These are phyloP conservation scores for Chauna torquata DNA, from an alignment of 2,113 vertebrate species.

Conservation along the genomic window DNA sequence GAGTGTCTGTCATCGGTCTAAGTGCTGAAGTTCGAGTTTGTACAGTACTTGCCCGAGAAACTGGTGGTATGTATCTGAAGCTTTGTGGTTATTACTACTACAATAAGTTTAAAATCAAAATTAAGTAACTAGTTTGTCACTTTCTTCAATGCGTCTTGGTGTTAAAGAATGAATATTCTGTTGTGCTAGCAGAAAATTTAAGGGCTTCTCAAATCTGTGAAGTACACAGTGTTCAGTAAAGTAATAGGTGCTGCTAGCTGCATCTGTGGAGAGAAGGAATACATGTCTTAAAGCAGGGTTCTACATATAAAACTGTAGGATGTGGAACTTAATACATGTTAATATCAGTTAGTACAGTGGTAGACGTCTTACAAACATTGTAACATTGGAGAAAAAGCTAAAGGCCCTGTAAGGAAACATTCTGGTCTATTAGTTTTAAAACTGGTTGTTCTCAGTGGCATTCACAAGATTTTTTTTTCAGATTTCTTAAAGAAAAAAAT, in stretches of 20 bases:
- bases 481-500: background rate
- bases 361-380: background rate
- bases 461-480: background rate
- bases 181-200: background rate
- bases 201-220: background rate
- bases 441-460: background rate
- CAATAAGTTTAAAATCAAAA: background rate
- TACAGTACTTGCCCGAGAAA: conserved; percentile 91
- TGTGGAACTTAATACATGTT: background rate
- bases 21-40: conserved; percentile 97
- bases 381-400: background rate
- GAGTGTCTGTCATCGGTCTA: conserved; percentile 93
- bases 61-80: conserved; percentile 83
- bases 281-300: background rate
- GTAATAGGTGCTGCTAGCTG: background rate
- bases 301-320: background rate
- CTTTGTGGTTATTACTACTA: background rate
- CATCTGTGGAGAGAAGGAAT: background rate
- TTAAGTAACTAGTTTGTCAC: background rate
- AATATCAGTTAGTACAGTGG: background rate
- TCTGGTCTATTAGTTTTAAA: background rate
- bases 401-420: background rate
- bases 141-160: background rate
- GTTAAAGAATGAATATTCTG: background rate
- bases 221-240: background rate